Base-by-base conservation (phyloP, 2,888 invertebrate genomes). In the Drosophila prostipennis region DNA sequence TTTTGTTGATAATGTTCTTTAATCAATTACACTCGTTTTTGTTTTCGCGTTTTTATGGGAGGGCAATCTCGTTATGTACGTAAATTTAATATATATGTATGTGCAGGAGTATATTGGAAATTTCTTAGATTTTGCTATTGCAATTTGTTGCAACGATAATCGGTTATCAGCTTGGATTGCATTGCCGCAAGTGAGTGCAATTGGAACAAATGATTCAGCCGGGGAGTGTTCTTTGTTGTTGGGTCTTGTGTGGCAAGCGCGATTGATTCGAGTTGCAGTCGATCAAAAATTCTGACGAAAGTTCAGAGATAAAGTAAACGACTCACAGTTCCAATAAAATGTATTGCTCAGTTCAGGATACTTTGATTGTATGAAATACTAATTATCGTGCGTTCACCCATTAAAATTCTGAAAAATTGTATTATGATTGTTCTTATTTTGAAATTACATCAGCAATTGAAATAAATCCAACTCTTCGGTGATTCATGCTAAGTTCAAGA, bases 21-120 rank as follows among this genome's bases (percentile, higher is more conserved):
- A 77, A 74, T 71, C 71, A 75, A 76, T 79, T 70, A 59, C 26
- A 61, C 53, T 63, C 37, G 59, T 64, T 79, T 64, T 79, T 63
- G 72, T 60, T 72, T 60, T 63, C 48, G 54, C 49, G 45, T 68
- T 56, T 73, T 69, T 71, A 61, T 73, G 63, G 52, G 58, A 57
- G 56, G 60, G 32, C 71, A 60, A 58, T 51, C 34, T 49, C 32
- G 11, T 6, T 34, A 19, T 34, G 11, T 46, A 46, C 53, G 16
- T 57, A 43, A 7, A 36, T 29, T 34, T 23, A 34, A 39, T 59
- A 13, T n/a, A 5, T 23, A 8, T 39, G 43, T 37, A 29, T 14
- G 3, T 49, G 34, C 36, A 7, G 45, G 29, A 36, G 43, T 36
- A 36, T 54, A 74, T 52, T 43, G 54, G 42, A 46, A 19, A 43